phyloP scores from a whole-genome alignment of 2,113 vertebrate species.

The Fulmarus glacialis region DNA sequence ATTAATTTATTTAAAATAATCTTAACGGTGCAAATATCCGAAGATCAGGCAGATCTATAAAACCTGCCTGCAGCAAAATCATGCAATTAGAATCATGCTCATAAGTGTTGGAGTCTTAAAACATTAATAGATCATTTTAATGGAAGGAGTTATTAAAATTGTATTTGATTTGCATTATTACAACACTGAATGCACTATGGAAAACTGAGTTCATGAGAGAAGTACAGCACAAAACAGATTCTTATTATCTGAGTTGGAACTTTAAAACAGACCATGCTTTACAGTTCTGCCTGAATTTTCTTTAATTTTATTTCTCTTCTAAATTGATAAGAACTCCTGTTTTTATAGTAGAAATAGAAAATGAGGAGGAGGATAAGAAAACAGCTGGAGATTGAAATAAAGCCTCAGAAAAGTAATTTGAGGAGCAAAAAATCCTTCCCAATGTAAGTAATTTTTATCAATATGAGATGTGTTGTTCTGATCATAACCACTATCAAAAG shows the following conservation, averaged over 20 bases:
- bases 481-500: background rate
- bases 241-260: background rate
- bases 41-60: conserved; percentile 60
- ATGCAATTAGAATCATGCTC: conserved; percentile 71
- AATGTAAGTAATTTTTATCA: conserved; percentile 67
- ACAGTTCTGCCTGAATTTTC: background rate
- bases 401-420: conserved; percentile 64
- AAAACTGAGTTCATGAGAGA: background rate
- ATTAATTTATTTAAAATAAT: conserved; percentile 68
- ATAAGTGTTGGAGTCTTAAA: conserved; percentile 69
- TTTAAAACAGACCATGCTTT: background rate
- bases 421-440: conserved; percentile 74
- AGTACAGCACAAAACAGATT: background rate
- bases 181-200: conserved; percentile 33
- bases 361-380: background rate
- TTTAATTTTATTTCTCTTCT: conserved; percentile 57
- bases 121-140: conserved; percentile 76
- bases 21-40: conserved; percentile 56
- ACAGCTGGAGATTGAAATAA: conserved; percentile 65
- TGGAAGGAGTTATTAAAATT: conserved; percentile 78
- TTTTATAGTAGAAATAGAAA: conserved; percentile 33
- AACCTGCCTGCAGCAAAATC: conserved; percentile 69
- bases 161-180: conserved; percentile 78
- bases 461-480: conserved; percentile 51
- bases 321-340: background rate